Evolutionary conservation across 2,888 invertebrate genomes (phyloP), one percentile per base, ranked within the genome.

Genomic region (Epinotia brunnichana): DNA sequence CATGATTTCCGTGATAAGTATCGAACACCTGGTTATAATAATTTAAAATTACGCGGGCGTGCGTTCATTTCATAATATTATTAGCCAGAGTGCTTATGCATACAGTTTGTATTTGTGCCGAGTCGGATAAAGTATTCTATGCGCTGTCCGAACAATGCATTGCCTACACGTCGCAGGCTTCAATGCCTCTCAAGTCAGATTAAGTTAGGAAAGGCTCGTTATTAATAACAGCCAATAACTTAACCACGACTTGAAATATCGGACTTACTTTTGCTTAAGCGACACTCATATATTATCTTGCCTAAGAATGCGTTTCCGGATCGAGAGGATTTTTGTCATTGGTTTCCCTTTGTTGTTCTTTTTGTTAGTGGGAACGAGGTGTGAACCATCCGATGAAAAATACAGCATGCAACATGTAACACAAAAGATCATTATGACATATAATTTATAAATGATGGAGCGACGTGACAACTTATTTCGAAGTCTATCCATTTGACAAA

Each of bases 151-250:
- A 88, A 91, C 91, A 91, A 91, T 89, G 81, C 85, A 84, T 87
- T 81, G 87, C 80, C 85, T 85, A 84, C 87, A 87, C 89, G 89
- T 90, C 87, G 84, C 82, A 83, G 85, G 85, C 87, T 88, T 90
- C 90, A 86, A 90, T 87, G 88, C 89, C 85, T 90, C 88, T 90
- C 89, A 90, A 92, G 91, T 90, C 91, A 89, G 92, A 92, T 92
- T 92, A 92, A 90, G 89, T 91, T 89, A 90, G 87, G 88, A 90
- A 90, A 90, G 89, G 86, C 86, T 84, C 83, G 84, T 92, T 92
- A 91, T 92, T 92, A 92, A 92, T 92, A 92, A 90, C 90, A 83
- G 85, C 89, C 92, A 91, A 92, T 92, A 92, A 91, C 86, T 92
- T 90, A 91, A 86, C 85, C 81, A 82, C 80, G 80, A 85, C 87